Evolutionary conservation across 2,888 invertebrate species (phyloP), one percentile per base, ranked within the genome.

Genomic region (Drosophila recens): DNA sequence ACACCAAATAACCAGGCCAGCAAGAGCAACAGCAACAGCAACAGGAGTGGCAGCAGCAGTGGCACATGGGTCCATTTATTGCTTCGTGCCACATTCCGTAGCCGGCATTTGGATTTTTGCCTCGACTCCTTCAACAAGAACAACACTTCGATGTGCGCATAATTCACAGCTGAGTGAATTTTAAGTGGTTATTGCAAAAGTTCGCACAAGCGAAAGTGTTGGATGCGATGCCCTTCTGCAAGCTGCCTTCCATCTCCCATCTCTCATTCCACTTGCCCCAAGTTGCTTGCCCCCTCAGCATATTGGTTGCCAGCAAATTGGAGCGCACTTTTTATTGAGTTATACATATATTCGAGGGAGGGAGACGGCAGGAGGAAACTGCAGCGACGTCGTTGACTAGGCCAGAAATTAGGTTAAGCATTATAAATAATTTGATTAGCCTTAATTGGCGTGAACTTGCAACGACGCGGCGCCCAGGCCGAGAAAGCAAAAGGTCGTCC

Each of bases 361-460:
- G 27, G 38, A 13, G 34, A 40, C 23, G 34, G 43, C 23, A 6
- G 48, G 13, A 5, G 4, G 48, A 30, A 34, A 58, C 42, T 63
- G 67, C 54, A 54, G 64, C 30, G 52, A 23, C 63, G 30, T 71
- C 75, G 68, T 54, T 66, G 77, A 79, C 74, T 75, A 79, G 88
- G 72, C 87, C 80, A 87, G 72, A 89, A 86, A 90, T 89, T 89
- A 75, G 87, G 89, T 91, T 91, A 91, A 85, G 90, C 84, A 87
- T 90, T 91, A 90, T 90, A 90, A 90, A 91, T 90, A 91, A 91
- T 90, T 90, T 90, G 85, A 90, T 91, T 90, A 90, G 86, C 85
- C 80, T 78, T 90, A 91, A 91, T 90, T 90, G 90, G 79, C 87
- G 71, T 87, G 80, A 88, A 82, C 81, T 90, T 86, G 80, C 72